A percentile compares a stretch with the other conserved stretches of the same genome.
These are phyloP conservation scores for Temnothorax ravouxi DNA, from an alignment of 2,888 invertebrate genomes.

Conservation along the genomic window DNA sequence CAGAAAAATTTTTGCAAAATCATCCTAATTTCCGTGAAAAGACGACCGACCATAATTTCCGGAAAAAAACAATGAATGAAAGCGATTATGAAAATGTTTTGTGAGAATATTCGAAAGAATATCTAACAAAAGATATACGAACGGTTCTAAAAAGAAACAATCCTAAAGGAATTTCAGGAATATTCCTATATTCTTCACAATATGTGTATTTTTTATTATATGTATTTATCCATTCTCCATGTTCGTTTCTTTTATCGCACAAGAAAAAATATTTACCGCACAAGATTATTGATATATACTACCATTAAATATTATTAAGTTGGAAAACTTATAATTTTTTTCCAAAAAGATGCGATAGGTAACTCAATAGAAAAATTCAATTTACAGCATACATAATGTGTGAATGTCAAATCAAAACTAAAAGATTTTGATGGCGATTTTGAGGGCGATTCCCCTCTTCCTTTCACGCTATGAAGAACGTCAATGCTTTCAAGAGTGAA, in stretches of 20 bases:
- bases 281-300: not conserved
- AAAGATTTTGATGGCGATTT: not conserved
- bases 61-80: not conserved
- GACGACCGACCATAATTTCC: not conserved
- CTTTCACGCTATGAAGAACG: not conserved
- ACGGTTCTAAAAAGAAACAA: not conserved
- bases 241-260: not conserved
- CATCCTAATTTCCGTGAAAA: slow-evolving; percentile 9
- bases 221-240: not conserved
- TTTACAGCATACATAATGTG: not conserved
- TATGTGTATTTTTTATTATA: not conserved
- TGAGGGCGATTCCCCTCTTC: not conserved
- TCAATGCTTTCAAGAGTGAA: not conserved
- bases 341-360: not conserved
- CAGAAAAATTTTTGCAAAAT: not conserved
- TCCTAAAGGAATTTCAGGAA: not conserved
- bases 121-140: not conserved
- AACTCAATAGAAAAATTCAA: not conserved
- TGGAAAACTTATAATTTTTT: not conserved
- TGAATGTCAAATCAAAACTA: not conserved
- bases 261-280: not conserved
- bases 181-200: not conserved
- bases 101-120: not conserved
- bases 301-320: not conserved
- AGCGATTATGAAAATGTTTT: not conserved